Conservation (phyloP, 2,888 invertebrate genomes). For the Strigamia maritima region DNA sequence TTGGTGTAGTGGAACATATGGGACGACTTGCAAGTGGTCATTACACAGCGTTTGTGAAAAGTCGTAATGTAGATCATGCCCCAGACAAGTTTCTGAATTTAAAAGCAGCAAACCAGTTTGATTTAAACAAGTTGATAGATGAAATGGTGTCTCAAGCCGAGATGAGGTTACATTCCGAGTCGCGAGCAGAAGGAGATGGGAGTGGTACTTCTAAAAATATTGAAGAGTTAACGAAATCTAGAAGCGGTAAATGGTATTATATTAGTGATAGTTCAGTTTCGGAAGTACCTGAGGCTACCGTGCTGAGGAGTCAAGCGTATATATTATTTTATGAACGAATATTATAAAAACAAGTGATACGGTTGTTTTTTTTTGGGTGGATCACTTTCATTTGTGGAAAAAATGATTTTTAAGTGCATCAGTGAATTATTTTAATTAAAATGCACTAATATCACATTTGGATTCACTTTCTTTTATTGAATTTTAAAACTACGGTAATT, state of each 20-base stretch:
- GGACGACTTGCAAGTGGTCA: conserved; percentile 85
- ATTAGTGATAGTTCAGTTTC: conserved; percentile 86
- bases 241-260: conserved; percentile 82
- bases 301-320: conserved; percentile 85
- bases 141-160: conserved; percentile 36
- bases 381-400: not conserved
- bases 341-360: conserved; percentile 57
- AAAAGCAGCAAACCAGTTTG: conserved; percentile 35
- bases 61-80: conserved; percentile 50
- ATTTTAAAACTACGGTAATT: too few species aligned
- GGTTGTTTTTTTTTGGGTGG: not conserved
- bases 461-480: too few species aligned
- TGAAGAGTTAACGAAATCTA: conserved; percentile 50
- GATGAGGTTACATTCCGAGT: not conserved
- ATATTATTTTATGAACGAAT: conserved; percentile 94
- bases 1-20: conserved; percentile 92
- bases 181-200: conserved; percentile 45
- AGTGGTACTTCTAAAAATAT: conserved; percentile 43
- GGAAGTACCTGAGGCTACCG: conserved; percentile 72
- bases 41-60: conserved; percentile 94
- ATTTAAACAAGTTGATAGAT: conserved; percentile 39
- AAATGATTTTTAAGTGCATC: not conserved
- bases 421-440: not conserved
- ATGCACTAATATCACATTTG: not conserved
- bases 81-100: conserved; percentile 41